Evolutionary conservation across 2,888 invertebrate species (phyloP).

Genomic region (Digitonthophagus gazella): DNA sequence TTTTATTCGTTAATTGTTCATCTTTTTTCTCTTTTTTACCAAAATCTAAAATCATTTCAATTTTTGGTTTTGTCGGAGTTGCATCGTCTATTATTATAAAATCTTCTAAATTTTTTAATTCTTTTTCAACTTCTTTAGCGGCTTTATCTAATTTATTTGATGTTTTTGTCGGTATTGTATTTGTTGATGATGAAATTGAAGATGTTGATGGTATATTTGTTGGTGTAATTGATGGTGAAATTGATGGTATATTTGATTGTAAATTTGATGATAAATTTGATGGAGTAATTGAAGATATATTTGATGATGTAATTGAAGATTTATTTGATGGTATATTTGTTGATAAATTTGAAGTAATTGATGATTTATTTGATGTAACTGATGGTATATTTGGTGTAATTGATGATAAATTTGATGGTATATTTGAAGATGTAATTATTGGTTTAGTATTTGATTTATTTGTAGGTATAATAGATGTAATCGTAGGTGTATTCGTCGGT

Average conservation of each 20-base stretch:
- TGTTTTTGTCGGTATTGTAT: not conserved
- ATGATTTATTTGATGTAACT: conserved; percentile 24
- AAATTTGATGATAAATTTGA: too few relatives aligned
- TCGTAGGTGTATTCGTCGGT: conserved; percentile 26
- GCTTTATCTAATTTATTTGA: too few relatives aligned
- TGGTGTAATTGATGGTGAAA: conserved; percentile 23
- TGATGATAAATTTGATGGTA: too few relatives aligned
- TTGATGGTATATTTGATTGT: conserved; percentile 22
- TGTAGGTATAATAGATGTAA: too few relatives aligned
- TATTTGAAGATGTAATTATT: conserved; percentile 20
- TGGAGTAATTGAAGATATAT: conserved; percentile 23
- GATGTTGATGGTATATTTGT: conserved; percentile 23
- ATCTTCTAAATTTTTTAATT: not conserved
- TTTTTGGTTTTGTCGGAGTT: not conserved
- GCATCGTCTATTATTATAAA: conserved; percentile 22
- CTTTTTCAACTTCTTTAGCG: not conserved
- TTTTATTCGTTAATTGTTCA: conserved; percentile 28
- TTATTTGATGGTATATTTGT: too few relatives aligned
- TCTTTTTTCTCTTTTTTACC: not conserved
- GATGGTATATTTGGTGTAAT: too few relatives aligned
- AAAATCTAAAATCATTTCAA: not conserved
- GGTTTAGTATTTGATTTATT: not conserved
- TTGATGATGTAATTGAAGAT: too few relatives aligned
- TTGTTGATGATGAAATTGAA: conserved; percentile 15
- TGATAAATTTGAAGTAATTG: too few relatives aligned